Conservation (phyloP, 2,113 vertebrate genomes). For the Bucco capensis region DNA sequence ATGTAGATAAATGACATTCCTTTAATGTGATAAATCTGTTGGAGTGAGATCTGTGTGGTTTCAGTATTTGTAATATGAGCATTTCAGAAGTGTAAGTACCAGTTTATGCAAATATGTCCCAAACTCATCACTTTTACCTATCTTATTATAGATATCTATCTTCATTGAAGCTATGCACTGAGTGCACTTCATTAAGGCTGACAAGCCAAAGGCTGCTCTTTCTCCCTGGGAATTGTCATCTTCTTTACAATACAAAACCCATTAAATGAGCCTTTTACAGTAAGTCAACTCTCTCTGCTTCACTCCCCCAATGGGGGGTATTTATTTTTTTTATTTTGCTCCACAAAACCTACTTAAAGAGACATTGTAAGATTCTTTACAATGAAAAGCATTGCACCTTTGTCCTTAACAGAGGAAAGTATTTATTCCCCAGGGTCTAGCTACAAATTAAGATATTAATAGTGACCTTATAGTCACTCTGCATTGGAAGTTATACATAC, state of each 20-base stretch:
- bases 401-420: not conserved
- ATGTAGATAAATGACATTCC: conserved; percentile 18
- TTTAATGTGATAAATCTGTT: conserved; percentile 10
- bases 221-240: conserved; percentile 31
- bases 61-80: conserved; percentile 5
- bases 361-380: not conserved
- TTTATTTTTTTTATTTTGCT: not conserved
- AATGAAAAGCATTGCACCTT: not conserved
- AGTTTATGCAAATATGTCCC: conserved; percentile 54
- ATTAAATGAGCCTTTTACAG: conserved; percentile 34
- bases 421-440: not conserved
- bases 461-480: not conserved
- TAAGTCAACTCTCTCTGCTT: not conserved
- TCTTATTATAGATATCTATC: conserved; percentile 50
- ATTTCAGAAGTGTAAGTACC: not conserved
- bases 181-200: conserved; percentile 39
- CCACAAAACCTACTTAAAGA: conserved; percentile 4
- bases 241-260: conserved; percentile 44
- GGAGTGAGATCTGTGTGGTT: not conserved
- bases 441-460: not conserved
- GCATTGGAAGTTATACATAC: not conserved
- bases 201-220: conserved; percentile 29
- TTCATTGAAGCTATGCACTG: conserved; percentile 10
- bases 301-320: not conserved
- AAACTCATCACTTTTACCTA: conserved; percentile 45